Evolutionary conservation across 2,113 vertebrate genomes (phyloP).

Genomic region (Carassius auratus): DNA sequence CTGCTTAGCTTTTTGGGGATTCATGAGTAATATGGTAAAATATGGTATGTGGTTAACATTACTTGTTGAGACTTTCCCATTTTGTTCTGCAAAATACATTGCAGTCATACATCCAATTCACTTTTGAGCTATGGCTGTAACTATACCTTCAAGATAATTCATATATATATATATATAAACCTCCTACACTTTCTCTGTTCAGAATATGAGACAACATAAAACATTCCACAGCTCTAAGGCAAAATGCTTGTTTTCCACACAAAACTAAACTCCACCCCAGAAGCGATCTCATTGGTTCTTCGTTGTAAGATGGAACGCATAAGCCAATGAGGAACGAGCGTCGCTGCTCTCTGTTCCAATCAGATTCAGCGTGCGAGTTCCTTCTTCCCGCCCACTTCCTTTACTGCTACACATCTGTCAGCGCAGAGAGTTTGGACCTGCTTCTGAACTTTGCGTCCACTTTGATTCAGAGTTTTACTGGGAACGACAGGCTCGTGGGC

Average conservation of each 20-base stretch:
- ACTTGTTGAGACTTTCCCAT: neutral
- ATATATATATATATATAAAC: neutral
- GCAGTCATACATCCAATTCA: neutral
- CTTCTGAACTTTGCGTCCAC: neutral
- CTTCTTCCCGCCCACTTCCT: neutral
- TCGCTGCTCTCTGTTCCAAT: neutral
- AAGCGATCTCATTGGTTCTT: slow-evolving; percentile 4
- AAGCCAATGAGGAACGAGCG: neutral
- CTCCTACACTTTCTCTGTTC: neutral
- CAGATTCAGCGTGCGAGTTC: neutral
- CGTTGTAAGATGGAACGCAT: neutral
- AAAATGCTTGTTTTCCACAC: neutral
- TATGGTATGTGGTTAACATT: neutral
- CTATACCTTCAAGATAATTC: neutral
- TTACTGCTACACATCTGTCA: neutral
- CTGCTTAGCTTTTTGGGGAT: neutral
- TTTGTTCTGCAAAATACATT: slow-evolving; percentile 1
- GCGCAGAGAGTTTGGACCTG: neutral
- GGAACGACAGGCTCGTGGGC: neutral
- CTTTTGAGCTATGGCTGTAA: neutral
- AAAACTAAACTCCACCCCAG: neutral
- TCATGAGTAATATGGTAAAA: neutral
- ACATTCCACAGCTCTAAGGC: slow-evolving; percentile 2
- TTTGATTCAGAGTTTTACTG: neutral
- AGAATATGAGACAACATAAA: neutral